These are phyloP conservation scores for Drosophila simulans DNA, from an alignment of 1,140 invertebrate genomes.

Conservation along the genomic window DNA sequence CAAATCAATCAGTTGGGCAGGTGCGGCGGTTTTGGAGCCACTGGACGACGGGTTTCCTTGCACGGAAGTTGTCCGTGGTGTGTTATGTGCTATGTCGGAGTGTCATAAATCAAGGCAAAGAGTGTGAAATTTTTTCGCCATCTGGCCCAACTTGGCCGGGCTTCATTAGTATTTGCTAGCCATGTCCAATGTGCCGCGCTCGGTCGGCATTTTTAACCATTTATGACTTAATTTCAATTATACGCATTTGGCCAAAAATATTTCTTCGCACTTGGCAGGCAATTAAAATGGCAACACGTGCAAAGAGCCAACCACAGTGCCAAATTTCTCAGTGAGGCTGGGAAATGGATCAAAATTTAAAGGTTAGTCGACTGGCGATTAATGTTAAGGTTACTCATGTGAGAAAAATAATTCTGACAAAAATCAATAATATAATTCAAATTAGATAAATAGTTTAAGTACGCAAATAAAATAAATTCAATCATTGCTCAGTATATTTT, in stretches of 20 bases:
- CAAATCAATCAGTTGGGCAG: constrained; percentile 66
- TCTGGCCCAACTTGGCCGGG: constrained; percentile 46
- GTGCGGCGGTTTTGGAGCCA: constrained; percentile 63
- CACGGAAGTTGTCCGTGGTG: constrained; percentile 19
- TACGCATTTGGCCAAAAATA: constrained; percentile 76
- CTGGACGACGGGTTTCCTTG: constrained; percentile 71
- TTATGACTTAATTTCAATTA: constrained; percentile 83
- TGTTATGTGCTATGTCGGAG: constrained; percentile 31
- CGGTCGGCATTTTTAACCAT: constrained; percentile 69
- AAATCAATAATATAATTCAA: neutral
- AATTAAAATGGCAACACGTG: constrained; percentile 80
- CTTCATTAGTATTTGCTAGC: constrained; percentile 49
- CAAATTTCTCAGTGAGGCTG: constrained; percentile 19
- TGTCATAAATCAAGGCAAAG: constrained; percentile 73
- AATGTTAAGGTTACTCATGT: neutral
- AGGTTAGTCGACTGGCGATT: constrained; percentile 2
- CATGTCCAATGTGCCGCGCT: constrained; percentile 55
- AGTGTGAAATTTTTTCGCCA: constrained; percentile 76
- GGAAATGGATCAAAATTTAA: constrained; percentile 32
- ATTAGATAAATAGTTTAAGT: neutral
- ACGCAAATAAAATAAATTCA: too few species aligned
- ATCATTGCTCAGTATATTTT: too few species aligned
- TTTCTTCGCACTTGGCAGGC: constrained; percentile 73
- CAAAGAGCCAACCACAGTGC: constrained; percentile 31
- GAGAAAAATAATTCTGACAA: neutral